These are phyloP conservation scores for Taeniopygia guttata DNA, from an alignment of 2,797 vertebrate species.

Conservation along the genomic window DNA sequence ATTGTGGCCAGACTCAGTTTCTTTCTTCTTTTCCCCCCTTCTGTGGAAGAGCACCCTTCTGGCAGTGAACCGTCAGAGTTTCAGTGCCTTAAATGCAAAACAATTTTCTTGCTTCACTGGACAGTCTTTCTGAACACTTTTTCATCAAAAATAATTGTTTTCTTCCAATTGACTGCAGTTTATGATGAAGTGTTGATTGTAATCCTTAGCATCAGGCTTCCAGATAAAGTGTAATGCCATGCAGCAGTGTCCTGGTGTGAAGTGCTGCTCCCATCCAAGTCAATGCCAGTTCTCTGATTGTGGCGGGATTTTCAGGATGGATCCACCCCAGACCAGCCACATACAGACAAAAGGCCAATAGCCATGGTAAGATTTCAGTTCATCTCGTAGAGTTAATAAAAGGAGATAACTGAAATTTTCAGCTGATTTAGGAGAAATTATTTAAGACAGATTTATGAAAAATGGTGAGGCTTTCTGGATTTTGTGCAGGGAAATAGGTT, in stretches of 20 bases:
- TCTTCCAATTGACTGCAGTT: neutral
- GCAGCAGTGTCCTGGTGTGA: neutral
- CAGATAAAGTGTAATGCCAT: neutral
- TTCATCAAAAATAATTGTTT: neutral
- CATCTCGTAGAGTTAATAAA: neutral
- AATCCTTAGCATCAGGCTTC: neutral
- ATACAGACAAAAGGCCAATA: neutral
- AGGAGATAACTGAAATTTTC: neutral
- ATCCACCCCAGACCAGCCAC: neutral
- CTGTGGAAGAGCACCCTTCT: neutral
- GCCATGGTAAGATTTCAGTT: neutral
- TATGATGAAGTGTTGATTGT: neutral
- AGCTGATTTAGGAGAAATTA: neutral
- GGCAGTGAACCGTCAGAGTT: neutral
- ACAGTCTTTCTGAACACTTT: neutral
- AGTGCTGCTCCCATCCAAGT: neutral
- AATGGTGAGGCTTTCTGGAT: neutral
- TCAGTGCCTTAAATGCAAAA: neutral
- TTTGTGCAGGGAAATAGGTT: neutral
- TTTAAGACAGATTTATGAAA: neutral
- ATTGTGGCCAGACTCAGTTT: neutral
- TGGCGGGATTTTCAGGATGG: neutral
- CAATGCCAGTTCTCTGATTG: neutral
- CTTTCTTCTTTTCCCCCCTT: neutral
- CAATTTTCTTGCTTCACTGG: neutral